Conservation (phyloP, 2,888 invertebrate genomes). For the Maniola hyperantus region DNA sequence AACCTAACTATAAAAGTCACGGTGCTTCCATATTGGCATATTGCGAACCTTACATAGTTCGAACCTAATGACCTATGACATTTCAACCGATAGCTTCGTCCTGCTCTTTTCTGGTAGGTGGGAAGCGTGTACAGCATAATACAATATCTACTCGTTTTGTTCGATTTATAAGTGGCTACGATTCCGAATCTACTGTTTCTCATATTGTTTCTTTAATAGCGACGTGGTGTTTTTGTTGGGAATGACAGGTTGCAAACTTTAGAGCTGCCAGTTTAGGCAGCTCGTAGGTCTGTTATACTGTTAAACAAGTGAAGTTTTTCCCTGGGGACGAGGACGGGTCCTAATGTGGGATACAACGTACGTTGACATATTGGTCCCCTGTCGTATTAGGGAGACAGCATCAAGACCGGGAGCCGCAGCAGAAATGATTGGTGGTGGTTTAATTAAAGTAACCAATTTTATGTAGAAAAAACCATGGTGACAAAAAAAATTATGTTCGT, state of each 20-base stretch:
- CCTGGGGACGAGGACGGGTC: too few relatives aligned
- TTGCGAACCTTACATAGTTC: conserved; percentile 75
- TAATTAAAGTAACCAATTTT: too few relatives aligned
- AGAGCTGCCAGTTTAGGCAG: neutral
- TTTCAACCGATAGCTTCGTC: conserved; percentile 73
- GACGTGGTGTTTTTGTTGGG: conserved; percentile 42
- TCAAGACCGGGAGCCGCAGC: too few relatives aligned
- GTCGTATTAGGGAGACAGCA: too few relatives aligned
- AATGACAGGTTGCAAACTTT: conserved; percentile 4
- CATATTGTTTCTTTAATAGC: conserved; percentile 67
- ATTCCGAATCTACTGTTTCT: conserved; percentile 66
- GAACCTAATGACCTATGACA: conserved; percentile 82
- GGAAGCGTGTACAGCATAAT: conserved; percentile 67
- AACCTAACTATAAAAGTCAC: conserved; percentile 69
- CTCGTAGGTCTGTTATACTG: too few relatives aligned
- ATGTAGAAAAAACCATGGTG: too few relatives aligned
- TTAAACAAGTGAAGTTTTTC: neutral
- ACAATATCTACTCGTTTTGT: conserved; percentile 77
- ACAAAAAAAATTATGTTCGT: neutral
- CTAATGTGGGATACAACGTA: too few relatives aligned
- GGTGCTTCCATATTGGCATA: conserved; percentile 81
- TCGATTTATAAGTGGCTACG: conserved; percentile 74
- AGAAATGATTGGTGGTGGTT: too few relatives aligned
- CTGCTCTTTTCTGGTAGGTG: conserved; percentile 51
- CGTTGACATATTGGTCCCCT: too few relatives aligned